phyloP scores from a whole-genome alignment of 2,888 invertebrate species.

The Chrysotoxum bicinctum region DNA sequence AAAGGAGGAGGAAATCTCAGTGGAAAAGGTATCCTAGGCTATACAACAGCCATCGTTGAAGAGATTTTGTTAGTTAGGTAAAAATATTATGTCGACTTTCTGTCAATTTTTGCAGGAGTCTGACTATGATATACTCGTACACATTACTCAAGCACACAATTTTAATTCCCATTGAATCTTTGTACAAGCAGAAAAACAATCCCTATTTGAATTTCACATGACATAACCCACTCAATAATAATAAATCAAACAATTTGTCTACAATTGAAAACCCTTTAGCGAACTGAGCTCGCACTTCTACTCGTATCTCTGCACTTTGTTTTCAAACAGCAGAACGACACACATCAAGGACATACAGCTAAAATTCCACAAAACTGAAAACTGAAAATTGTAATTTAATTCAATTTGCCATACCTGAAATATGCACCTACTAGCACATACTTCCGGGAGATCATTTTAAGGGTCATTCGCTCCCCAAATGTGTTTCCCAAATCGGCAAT shows the following conservation, averaged over 20 bases:
- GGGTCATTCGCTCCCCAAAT: conserved; percentile 63
- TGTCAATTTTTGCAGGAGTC: too few species aligned
- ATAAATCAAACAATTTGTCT: not conserved
- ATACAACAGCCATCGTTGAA: too few species aligned
- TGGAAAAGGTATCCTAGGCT: too few species aligned
- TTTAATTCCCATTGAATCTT: too few species aligned
- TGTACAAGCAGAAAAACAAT: not conserved
- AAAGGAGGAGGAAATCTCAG: too few species aligned
- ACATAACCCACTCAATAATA: not conserved
- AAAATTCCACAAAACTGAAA: conserved; percentile 36
- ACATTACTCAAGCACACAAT: too few species aligned
- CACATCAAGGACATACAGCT: not conserved
- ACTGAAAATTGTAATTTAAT: conserved; percentile 62
- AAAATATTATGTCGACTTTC: too few species aligned
- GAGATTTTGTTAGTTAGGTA: too few species aligned
- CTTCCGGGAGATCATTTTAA: conserved; percentile 55
- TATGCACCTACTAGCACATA: conserved; percentile 44
- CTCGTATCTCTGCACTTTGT: too few species aligned
- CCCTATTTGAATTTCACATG: not conserved
- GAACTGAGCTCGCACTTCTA: not conserved
- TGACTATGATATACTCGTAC: too few species aligned
- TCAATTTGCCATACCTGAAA: conserved; percentile 58
- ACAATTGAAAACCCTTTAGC: not conserved
- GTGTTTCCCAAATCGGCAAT: conserved; percentile 57
- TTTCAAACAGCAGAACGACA: not conserved